These are phyloP conservation scores for Manis javanica DNA, from an alignment of 2,797 vertebrate species.

Conservation along the genomic window DNA sequence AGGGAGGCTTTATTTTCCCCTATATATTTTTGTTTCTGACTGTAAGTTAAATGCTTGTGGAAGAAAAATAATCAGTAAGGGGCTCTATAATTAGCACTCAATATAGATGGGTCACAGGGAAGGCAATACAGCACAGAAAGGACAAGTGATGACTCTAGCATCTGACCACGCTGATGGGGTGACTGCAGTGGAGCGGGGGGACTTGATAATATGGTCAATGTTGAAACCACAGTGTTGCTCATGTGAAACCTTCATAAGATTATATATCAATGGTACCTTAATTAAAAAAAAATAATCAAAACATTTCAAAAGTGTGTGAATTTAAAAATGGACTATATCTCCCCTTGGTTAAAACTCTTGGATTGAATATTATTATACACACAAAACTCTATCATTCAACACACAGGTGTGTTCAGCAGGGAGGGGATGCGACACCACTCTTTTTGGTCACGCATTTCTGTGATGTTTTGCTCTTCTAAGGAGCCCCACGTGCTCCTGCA, in stretches of 20 bases:
- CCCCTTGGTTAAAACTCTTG: fast-evolving
- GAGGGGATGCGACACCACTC: fast-evolving
- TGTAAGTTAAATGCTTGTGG: not conserved
- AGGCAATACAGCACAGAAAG: no score
- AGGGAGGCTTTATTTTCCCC: not conserved
- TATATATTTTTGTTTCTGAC: not conserved
- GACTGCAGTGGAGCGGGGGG: no score
- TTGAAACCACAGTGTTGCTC: no score
- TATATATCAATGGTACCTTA: no score
- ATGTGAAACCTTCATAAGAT: no score
- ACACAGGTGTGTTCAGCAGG: not conserved
- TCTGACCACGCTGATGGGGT: no score
- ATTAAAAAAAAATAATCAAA: not conserved
- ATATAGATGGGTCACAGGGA: no score
- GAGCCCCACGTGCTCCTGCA: not conserved
- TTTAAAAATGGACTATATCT: not conserved
- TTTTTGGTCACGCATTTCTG: not conserved
- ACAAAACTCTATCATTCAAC: fast-evolving
- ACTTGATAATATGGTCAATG: no score
- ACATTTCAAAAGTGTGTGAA: not conserved
- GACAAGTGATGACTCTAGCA: no score
- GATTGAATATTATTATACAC: fast-evolving
- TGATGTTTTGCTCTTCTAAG: not conserved
- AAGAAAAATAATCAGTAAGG: no score
- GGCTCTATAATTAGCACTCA: no score